Base-by-base conservation (phyloP, 2,797 vertebrate species). In the Mastacembelus armatus region DNA sequence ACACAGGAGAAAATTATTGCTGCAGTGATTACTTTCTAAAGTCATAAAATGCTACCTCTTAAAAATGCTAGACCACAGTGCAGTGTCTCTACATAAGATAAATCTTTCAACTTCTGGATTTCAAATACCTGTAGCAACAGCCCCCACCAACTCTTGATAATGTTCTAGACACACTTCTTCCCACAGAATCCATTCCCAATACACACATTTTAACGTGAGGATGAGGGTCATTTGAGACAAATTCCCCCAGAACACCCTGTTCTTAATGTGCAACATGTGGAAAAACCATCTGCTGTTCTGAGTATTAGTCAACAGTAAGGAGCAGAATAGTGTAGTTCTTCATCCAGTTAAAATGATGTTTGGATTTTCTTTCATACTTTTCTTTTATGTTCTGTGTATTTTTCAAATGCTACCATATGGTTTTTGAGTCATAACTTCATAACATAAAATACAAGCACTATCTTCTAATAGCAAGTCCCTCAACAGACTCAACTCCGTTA, bases 281-380 rank as follows among this genome's bases (percentile, higher is more conserved):
- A 49, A 76, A 78, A 77, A 10, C 35, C 72, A 84, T 88, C 81
- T 86, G 78, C 70, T 85, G 9, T 8, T n/a, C 43, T 70, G 76
- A 85, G 75, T 82, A 64, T 58, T 50, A 54, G 68, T 76, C 49
- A 42, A 40, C 44, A 24, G 48, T 54, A 76, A 38, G 45, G 4
- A 48, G 36, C 32, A 59, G 43, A 76, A 70, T 79, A 47, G 61
- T 76, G 38, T 58, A 60, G 47, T 54, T 71, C 64, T 63, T 81
- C 15, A 5, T 74, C 62, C 55, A 74, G n/a, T 77, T 49, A 39
- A 78, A 56, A 51, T 50, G 50, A 54, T 70, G 40, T 77, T 80
- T 71, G 19, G 4, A 26, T 70, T 71, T 62, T 77, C 29, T 50
- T 66, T 9, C 21, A 71, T 67, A 52, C 47, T 74, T 77, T 22